Percentiles rank a stretch among this genome's conserved stretches.
These are phyloP conservation scores for Ursus arctos DNA, from an alignment of 2,113 vertebrate species.

Conservation along the genomic window DNA sequence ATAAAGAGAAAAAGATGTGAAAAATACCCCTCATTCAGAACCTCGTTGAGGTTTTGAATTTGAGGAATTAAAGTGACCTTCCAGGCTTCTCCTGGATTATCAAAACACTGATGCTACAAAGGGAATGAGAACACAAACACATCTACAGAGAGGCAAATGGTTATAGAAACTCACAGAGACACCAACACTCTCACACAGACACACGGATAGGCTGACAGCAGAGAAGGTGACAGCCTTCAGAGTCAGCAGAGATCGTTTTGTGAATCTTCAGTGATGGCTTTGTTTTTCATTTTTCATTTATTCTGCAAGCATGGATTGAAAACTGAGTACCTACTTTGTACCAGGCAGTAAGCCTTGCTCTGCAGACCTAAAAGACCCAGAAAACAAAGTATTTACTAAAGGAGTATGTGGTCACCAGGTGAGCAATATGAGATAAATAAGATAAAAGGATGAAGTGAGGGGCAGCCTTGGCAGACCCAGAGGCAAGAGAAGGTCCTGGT, in stretches of 20 bases:
- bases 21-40: neutral
- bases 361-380: neutral
- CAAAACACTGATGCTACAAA: neutral
- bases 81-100: neutral
- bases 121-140: neutral
- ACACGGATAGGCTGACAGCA: neutral
- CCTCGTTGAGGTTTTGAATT: neutral
- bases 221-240: neutral
- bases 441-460: neutral
- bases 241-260: neutral
- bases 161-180: neutral
- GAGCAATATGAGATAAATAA: neutral
- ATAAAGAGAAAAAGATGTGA: neutral
- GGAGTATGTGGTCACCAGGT: neutral
- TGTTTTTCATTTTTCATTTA: neutral
- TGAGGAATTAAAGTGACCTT: constrained; percentile 19
- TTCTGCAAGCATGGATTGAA: neutral
- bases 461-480: neutral
- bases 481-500: neutral
- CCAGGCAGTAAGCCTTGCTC: neutral
- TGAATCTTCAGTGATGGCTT: neutral
- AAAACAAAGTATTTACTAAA: neutral
- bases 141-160: neutral
- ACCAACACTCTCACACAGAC: neutral
- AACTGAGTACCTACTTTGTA: neutral